phyloP scores from a whole-genome alignment of 1,140 invertebrate species.

The Drosophila equinoxialis region DNA sequence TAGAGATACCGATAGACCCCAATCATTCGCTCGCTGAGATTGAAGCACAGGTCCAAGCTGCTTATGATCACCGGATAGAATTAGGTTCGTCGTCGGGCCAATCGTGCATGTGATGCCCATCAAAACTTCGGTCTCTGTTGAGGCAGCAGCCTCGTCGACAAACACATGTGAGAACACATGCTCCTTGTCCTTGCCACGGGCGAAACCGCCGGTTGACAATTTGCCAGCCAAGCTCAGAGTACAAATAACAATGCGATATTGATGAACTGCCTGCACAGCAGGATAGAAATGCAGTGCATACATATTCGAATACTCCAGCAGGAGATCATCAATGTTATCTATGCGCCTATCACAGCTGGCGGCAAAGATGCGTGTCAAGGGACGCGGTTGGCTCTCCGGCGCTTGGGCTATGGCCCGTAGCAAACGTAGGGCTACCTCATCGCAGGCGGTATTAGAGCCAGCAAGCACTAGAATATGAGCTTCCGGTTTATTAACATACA shows the following conservation, averaged over 20 bases:
- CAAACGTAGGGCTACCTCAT: conserved; percentile 87
- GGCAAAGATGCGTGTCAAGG: conserved; percentile 83
- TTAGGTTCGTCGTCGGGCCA: conserved; percentile 83
- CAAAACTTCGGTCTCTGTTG: conserved; percentile 90
- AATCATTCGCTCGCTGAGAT: conserved; percentile 84
- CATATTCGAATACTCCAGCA: conserved; percentile 75
- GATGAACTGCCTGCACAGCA: conserved; percentile 63
- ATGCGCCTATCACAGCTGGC: conserved; percentile 82
- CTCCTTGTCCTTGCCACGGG: conserved; percentile 82
- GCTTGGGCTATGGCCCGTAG: conserved; percentile 76
- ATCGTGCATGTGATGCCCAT: conserved; percentile 86
- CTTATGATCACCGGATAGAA: conserved; percentile 92
- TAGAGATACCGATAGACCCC: conserved; percentile 84
- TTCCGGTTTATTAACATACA: conserved; percentile 82
- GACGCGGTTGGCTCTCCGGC: conserved; percentile 41
- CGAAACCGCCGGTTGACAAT: conserved; percentile 87
- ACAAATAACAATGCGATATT: conserved; percentile 71
- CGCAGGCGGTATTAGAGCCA: conserved; percentile 91
- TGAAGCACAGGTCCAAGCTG: conserved; percentile 91
- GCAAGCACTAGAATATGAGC: conserved; percentile 87
- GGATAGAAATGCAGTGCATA: conserved; percentile 72
- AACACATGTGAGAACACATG: conserved; percentile 89
- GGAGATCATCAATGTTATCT: conserved; percentile 71
- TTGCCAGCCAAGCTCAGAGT: conserved; percentile 84
- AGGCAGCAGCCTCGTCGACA: conserved; percentile 94